Conservation (phyloP, 1,140 invertebrate species). For the Drosophila prosaltans region DNA sequence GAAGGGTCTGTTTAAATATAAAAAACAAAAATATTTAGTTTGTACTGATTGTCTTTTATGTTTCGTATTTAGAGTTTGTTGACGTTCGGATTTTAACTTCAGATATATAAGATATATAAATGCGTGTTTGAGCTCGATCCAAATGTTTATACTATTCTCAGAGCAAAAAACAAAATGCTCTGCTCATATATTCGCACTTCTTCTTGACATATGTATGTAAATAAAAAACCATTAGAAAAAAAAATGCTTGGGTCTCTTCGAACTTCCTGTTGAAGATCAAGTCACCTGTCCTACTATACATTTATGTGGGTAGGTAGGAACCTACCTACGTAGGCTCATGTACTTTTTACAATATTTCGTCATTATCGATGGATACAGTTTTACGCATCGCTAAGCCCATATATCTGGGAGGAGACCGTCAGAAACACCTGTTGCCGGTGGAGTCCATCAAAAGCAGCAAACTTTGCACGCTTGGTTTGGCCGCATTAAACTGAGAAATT, state of each 20-base stretch:
- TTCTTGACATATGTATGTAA: too few species aligned
- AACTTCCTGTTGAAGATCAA: slow-evolving; percentile 6
- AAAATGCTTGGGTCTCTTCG: background rate
- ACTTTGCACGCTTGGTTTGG: slow-evolving; percentile 52
- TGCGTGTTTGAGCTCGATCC: too few species aligned
- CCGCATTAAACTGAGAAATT: slow-evolving; percentile 40
- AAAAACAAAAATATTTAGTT: background rate
- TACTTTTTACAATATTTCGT: background rate
- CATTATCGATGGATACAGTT: slow-evolving; percentile 26
- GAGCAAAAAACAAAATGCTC: too few species aligned
- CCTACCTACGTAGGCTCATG: background rate
- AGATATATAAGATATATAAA: too few species aligned
- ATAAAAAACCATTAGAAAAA: too few species aligned
- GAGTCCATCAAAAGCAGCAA: slow-evolving; percentile 28
- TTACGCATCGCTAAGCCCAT: slow-evolving; percentile 37
- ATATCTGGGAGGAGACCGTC: background rate
- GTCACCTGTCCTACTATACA: background rate
- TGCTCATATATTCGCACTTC: too few species aligned
- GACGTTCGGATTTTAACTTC: background rate
- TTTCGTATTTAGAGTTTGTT: background rate
- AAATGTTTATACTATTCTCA: too few species aligned
- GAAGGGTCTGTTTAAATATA: background rate
- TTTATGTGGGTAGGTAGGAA: background rate
- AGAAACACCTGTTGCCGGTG: slow-evolving; percentile 48
- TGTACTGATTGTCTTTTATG: background rate